Conservation (phyloP, 1,140 invertebrate genomes). For the Teleogryllus occipitalis region DNA sequence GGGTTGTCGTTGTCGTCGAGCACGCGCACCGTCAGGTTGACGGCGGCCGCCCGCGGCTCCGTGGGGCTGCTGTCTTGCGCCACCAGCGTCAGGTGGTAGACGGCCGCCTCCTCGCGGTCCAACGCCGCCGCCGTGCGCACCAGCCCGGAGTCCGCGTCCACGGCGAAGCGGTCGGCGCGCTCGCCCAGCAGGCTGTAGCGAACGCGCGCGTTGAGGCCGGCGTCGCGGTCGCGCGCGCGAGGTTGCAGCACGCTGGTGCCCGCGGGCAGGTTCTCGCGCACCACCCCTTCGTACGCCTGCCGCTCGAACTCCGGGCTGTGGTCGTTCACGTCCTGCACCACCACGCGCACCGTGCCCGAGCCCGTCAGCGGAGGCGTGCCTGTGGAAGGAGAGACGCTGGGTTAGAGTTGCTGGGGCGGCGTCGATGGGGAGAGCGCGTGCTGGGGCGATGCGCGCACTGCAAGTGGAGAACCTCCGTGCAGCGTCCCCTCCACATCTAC, state of each 20-base stretch:
- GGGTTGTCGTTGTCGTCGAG: slow-evolving; percentile 82
- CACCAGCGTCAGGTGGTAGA: slow-evolving; percentile 72
- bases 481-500: slow-evolving; percentile 57
- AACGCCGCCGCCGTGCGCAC: slow-evolving; percentile 61
- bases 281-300: slow-evolving; percentile 63
- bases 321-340: slow-evolving; percentile 91
- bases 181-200: slow-evolving; percentile 74
- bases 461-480: slow-evolving; percentile 88
- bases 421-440: slow-evolving; percentile 54
- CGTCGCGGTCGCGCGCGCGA: slow-evolving; percentile 68
- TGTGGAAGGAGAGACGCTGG: slow-evolving; percentile 36
- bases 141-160: slow-evolving; percentile 64
- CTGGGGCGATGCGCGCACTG: slow-evolving; percentile 70
- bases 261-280: slow-evolving; percentile 66
- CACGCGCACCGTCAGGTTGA: slow-evolving; percentile 71
- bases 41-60: slow-evolving; percentile 63
- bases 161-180: slow-evolving; percentile 62
- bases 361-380: slow-evolving; percentile 82
- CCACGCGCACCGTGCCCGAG: slow-evolving; percentile 73
- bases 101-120: slow-evolving; percentile 67
- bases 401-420: background rate
- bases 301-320: slow-evolving; percentile 77
- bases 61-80: slow-evolving; percentile 81
- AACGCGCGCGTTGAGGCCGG: slow-evolving; percentile 61
- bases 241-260: slow-evolving; percentile 65